Conservation (phyloP, 1,140 invertebrate species). For the Apis florea region DNA sequence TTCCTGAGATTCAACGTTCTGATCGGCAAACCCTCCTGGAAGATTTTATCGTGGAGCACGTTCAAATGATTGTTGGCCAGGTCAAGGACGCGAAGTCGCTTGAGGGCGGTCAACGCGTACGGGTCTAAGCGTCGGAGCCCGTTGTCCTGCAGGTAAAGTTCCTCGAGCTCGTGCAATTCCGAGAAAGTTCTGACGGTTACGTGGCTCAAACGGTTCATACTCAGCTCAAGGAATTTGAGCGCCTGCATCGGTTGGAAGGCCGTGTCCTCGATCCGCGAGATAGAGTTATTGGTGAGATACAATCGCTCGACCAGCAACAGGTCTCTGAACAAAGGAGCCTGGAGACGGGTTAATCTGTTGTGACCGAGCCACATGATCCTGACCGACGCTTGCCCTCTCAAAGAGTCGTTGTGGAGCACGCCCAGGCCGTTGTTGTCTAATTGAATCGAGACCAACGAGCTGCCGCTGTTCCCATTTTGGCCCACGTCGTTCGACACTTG, state of each 20-base stretch:
- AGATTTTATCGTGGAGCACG: slow-evolving; percentile 82
- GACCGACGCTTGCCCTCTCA: slow-evolving; percentile 88
- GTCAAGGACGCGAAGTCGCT: slow-evolving; percentile 83
- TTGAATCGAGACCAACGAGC: slow-evolving; percentile 91
- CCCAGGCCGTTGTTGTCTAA: slow-evolving; percentile 91
- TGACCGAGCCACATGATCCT: slow-evolving; percentile 94
- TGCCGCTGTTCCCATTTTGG: slow-evolving; percentile 71
- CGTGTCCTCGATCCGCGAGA: slow-evolving; percentile 88
- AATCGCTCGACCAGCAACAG: slow-evolving; percentile 87
- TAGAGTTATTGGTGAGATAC: slow-evolving; percentile 91
- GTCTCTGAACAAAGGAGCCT: slow-evolving; percentile 87
- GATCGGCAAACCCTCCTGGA: slow-evolving; percentile 83
- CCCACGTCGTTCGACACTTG: slow-evolving; percentile 77
- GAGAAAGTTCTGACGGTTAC: slow-evolving; percentile 86
- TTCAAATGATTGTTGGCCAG: slow-evolving; percentile 83
- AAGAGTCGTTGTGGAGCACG: slow-evolving; percentile 88
- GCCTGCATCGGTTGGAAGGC: slow-evolving; percentile 88
- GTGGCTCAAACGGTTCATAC: slow-evolving; percentile 85
- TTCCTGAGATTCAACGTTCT: slow-evolving; percentile 82
- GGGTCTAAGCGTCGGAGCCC: slow-evolving; percentile 81
- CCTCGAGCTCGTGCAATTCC: slow-evolving; percentile 85
- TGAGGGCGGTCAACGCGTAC: slow-evolving; percentile 82
- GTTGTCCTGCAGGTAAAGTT: slow-evolving; percentile 84
- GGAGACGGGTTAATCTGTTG: slow-evolving; percentile 88
- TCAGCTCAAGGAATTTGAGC: slow-evolving; percentile 89